Base-by-base conservation (phyloP, 2,888 invertebrate species). In the Eurytoma adleriae region DNA sequence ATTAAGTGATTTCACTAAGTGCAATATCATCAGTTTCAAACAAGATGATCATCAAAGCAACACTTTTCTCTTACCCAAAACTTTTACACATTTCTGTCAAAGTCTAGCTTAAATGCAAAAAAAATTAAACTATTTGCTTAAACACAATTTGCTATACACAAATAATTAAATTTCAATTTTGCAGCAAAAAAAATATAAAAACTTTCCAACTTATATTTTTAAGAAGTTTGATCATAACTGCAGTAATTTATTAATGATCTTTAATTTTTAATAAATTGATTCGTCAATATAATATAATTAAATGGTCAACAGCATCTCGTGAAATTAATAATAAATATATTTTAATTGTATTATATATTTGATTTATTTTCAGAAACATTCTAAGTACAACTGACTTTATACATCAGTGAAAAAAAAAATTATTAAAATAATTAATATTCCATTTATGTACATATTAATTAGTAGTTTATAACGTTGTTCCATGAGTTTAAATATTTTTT, bases 11-110 rank as follows among this genome's bases (percentile, higher is more conserved):
- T 72, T 80, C 50, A 71, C 50, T 61, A 76, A 78, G 80, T 78
- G 78, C 69, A 78, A 79, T 81, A 77, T 81, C 74, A 77, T 82
- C 70, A 48, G 24, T 71, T 78, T 48, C 57, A 73, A 80, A 40
- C n/a, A 62, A 77, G 57, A 74, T 69, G 52, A 79, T 50, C 74
- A 72, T 56, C 18, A 12, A 80, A 68, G 72, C 68, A 76, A 71
- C 61, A 61, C 52, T 79, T 52, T 75, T 76, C 30, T 69, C 59
- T 75, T 74, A 76, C n/a, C 68, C 50, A 64, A 79, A 20, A 67
- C 59, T 61, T 73, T 76, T 76, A 71, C 62, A 71, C 62, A 59
- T 30, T 59, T 74, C 20, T 52, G 66, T 67, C 72, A 50, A 56
- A 73, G n/a, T 71, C 52, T 40, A 20, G 27, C 10, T 50, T 67